Evolutionary conservation across 2,113 vertebrate species (phyloP).

Genomic region (Siniperca knerii): DNA sequence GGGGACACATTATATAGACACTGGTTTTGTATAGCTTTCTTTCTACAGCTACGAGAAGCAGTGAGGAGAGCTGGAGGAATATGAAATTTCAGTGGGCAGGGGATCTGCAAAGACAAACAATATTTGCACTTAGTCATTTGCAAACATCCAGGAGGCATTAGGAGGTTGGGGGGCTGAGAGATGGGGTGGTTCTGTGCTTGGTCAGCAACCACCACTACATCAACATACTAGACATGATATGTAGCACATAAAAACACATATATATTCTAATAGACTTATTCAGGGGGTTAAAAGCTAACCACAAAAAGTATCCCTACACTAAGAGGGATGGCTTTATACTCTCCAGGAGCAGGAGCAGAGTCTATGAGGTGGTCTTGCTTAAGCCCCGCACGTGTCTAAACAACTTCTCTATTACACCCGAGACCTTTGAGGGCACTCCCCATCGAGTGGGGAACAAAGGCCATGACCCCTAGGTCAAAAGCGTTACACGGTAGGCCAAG

Average conservation of each 20-base stretch:
- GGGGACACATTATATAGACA: conserved; percentile 8
- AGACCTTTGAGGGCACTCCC: conserved; percentile 91
- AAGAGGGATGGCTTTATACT: conserved; percentile 15
- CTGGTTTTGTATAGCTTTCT: conserved; percentile 8
- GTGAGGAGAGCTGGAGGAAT: conserved; percentile 32
- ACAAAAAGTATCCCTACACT: conserved; percentile 25
- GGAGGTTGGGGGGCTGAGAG: neutral
- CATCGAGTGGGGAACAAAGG: conserved; percentile 90
- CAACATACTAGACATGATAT: conserved; percentile 42
- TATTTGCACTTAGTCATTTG: conserved; percentile 57
- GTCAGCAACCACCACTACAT: conserved; percentile 63
- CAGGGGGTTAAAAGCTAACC: conserved; percentile 43
- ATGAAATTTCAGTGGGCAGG: conserved; percentile 37
- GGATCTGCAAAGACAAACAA: conserved; percentile 61
- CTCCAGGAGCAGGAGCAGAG: conserved; percentile 56
- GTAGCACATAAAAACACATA: conserved; percentile 35
- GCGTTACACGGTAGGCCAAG: conserved; percentile 89
- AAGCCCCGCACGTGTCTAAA: conserved; percentile 90
- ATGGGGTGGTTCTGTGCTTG: conserved; percentile 37
- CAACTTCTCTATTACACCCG: conserved; percentile 90
- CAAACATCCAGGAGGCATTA: conserved; percentile 52
- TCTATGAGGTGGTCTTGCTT: conserved; percentile 76
- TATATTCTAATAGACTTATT: conserved; percentile 47
- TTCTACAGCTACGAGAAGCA: conserved; percentile 29
- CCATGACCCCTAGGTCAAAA: conserved; percentile 90